Conservation (phyloP, 37 sponge, comb jelly and placozoan species). For the Petrosia ficiformis region DNA sequence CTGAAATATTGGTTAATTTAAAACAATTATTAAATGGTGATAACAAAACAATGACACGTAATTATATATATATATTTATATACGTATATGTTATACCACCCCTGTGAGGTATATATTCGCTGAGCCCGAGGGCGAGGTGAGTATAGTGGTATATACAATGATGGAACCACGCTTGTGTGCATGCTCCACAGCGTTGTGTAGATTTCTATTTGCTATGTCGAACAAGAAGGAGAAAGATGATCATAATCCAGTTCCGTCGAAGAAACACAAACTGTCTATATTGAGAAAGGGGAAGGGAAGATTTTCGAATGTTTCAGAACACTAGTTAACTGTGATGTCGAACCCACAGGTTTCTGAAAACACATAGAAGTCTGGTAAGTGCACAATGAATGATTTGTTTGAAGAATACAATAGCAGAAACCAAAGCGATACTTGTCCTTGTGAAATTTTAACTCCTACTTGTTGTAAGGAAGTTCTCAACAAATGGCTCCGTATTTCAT, state of each 20-base stretch:
- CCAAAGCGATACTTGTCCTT: background rate
- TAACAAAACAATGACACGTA: too few species aligned
- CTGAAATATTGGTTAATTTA: too few species aligned
- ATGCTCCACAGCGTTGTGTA: too few species aligned
- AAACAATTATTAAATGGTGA: too few species aligned
- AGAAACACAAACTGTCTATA: background rate
- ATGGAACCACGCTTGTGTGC: background rate
- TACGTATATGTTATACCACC: background rate
- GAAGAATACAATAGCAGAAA: conserved; percentile 5
- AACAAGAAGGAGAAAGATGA: background rate
- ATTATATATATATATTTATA: too few species aligned
- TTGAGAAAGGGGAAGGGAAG: background rate
- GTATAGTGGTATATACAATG: background rate
- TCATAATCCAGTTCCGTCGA: background rate
- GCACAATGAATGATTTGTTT: conserved; percentile 2
- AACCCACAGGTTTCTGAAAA: background rate
- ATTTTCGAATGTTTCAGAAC: background rate
- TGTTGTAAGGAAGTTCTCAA: conserved; percentile 5
- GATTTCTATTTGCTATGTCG: background rate
- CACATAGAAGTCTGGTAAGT: background rate
- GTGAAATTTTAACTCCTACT: background rate
- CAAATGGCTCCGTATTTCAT: background rate
- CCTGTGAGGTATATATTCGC: background rate
- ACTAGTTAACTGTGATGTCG: background rate
- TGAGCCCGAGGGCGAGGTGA: background rate